These are phyloP conservation scores for Nerophis lumbriciformis DNA, from an alignment of 2,113 vertebrate species.

Conservation along the genomic window DNA sequence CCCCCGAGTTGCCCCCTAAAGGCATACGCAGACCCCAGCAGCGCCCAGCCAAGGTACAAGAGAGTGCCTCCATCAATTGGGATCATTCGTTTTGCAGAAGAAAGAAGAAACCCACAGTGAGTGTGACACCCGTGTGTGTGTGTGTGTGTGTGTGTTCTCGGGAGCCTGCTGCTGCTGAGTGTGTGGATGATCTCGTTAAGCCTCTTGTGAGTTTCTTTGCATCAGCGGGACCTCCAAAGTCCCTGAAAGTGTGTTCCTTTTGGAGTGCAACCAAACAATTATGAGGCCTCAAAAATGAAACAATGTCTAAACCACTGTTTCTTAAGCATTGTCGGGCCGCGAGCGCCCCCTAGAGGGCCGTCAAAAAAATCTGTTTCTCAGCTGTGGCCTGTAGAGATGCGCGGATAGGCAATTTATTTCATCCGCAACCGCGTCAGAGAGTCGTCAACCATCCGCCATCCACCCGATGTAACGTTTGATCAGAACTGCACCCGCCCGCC, in stretches of 20 bases:
- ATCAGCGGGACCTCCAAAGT: background rate
- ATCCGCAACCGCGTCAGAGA: no score
- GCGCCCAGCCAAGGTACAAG: conserved; percentile 34
- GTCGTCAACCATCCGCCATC: no score
- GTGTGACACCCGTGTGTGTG: background rate
- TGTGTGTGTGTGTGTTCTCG: conserved; percentile 20
- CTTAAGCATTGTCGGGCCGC: background rate
- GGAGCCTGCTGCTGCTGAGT: conserved; percentile 39
- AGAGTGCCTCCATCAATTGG: background rate
- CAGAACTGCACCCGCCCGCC: no score
- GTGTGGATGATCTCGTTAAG: conserved; percentile 54
- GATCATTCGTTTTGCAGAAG: background rate
- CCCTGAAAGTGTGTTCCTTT: background rate
- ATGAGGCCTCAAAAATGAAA: no score
- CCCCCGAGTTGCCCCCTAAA: conserved; percentile 81
- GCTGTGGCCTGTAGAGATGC: no score
- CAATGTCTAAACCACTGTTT: no score
- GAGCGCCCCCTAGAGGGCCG: no score
- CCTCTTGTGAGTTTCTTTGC: conserved; percentile 53
- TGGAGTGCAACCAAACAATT: no score
- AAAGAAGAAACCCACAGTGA: background rate
- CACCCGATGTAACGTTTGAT: no score
- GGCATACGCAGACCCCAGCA: conserved; percentile 58
- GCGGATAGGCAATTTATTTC: no score
- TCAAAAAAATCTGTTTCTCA: no score